These are phyloP conservation scores for Podarcis muralis DNA, from an alignment of 2,113 vertebrate species.

Conservation along the genomic window DNA sequence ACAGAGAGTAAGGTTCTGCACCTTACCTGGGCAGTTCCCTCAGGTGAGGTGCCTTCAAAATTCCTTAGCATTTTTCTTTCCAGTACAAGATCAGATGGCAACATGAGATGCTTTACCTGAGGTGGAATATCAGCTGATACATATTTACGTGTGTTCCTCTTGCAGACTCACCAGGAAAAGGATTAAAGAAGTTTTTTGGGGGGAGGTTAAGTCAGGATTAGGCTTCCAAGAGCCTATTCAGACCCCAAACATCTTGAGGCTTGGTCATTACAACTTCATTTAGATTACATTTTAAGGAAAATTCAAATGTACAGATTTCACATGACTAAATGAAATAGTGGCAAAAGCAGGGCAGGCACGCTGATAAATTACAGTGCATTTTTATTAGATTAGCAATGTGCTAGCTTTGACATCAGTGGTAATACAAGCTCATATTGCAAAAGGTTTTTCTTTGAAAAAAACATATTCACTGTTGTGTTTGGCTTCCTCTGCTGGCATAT, in stretches of 20 bases:
- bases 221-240: not conserved
- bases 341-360: not conserved
- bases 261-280: conserved; percentile 24
- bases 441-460: conserved; percentile 6
- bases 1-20: not conserved
- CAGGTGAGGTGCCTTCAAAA: not conserved
- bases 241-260: not conserved
- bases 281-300: conserved; percentile 23
- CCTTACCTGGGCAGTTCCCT: not conserved
- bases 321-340: conserved; percentile 33
- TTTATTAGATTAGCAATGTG: conserved; percentile 52
- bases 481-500: conserved; percentile 52
- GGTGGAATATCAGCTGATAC: not conserved
- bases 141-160: not conserved
- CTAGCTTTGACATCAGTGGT: conserved; percentile 60
- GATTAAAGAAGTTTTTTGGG: not conserved
- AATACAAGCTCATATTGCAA: conserved; percentile 54
- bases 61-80: not conserved
- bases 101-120: fast-evolving
- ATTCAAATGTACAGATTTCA: conserved; percentile 2
- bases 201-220: not conserved
- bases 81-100: not conserved
- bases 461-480: conserved; percentile 57
- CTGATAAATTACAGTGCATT: conserved; percentile 46
- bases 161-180: not conserved